Evolutionary conservation across 92 coral and sea anemone species (phyloP).

Genomic region (Epizoanthus illoricatus): DNA sequence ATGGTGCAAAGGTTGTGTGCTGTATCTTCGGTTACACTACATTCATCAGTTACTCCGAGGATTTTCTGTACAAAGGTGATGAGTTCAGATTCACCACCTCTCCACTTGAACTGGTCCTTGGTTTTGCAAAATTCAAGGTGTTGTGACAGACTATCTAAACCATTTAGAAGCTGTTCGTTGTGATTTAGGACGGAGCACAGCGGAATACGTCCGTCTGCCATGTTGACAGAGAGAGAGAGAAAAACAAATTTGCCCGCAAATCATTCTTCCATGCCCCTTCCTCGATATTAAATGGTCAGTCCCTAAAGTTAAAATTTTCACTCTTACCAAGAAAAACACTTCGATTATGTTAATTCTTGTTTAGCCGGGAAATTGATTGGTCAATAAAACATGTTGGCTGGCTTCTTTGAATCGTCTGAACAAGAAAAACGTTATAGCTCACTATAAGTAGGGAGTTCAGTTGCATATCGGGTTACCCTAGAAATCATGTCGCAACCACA

Average conservation of each 20-base stretch:
- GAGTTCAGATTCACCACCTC: neutral
- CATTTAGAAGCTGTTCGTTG: neutral
- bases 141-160: neutral
- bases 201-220: neutral
- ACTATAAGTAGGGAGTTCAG: neutral
- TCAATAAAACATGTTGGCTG: too few relatives aligned
- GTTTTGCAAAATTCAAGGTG: neutral
- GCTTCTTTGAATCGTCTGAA: too few relatives aligned
- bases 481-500: too few relatives aligned
- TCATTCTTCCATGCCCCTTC: too few relatives aligned
- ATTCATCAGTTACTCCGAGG: neutral
- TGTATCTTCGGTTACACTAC: neutral
- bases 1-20: neutral
- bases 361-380: too few relatives aligned
- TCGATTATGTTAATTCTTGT: too few relatives aligned
- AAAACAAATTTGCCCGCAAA: too few relatives aligned
- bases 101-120: slow-evolving; percentile 4
- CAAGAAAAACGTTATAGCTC: too few relatives aligned
- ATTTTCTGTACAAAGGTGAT: neutral
- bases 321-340: too few relatives aligned
- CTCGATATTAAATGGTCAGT: too few relatives aligned
- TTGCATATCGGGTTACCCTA: slow-evolving; percentile 16
- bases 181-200: neutral
- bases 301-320: too few relatives aligned
- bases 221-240: too few relatives aligned